These are phyloP conservation scores for Varecia variegata DNA, from an alignment of 2,797 vertebrate species.

Conservation along the genomic window DNA sequence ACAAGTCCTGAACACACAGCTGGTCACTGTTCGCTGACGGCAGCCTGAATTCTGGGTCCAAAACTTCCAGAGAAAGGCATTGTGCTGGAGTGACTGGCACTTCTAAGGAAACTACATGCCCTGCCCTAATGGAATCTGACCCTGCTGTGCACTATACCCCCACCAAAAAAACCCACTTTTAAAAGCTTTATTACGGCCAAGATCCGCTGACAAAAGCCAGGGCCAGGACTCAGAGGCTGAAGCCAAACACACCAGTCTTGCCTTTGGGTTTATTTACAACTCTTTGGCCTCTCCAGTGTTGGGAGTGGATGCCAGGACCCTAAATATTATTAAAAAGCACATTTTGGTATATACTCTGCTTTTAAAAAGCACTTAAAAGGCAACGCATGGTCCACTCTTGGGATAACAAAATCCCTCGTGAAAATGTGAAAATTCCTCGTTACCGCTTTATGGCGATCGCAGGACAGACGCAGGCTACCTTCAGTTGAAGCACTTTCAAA, in stretches of 20 bases:
- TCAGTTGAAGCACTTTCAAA: neutral
- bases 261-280: neutral
- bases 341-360: neutral
- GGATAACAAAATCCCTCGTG: neutral
- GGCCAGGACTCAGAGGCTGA: neutral
- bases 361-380: constrained; percentile 29
- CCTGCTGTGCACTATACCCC: neutral
- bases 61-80: neutral
- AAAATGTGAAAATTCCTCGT: neutral
- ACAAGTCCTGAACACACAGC: neutral
- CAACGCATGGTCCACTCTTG: neutral
- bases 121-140: neutral
- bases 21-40: neutral
- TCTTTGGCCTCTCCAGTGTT: neutral
- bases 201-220: neutral
- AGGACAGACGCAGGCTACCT: neutral
- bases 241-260: neutral
- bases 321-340: neutral
- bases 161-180: neutral
- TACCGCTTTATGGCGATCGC: neutral
- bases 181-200: neutral
- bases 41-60: neutral
- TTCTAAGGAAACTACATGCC: neutral
- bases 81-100: neutral
- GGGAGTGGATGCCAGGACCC: neutral